Base-by-base conservation (phyloP, 1,140 invertebrate species). In the Pseudachorutes palmiensis region DNA sequence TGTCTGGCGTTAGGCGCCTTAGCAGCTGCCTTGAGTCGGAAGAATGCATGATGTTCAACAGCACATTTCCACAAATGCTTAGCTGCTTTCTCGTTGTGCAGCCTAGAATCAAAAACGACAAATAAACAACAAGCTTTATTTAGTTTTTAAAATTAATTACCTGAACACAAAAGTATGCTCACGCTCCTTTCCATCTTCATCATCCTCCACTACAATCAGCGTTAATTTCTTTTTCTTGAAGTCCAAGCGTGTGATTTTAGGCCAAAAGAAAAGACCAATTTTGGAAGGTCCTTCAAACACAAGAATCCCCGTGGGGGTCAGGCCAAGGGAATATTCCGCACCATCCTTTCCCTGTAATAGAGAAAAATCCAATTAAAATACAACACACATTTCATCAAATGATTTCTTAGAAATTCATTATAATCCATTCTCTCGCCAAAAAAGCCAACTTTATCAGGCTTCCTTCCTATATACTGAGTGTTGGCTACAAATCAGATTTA, bases 1-100 rank as follows among this genome's bases (percentile, higher is more conserved):
- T 97, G 94, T 31, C 92, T 82, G 0, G 89, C 88, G 26, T 87
- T 91, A 0, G 89, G 89, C 1, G 90, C 90, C 78, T 95, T 94
- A 0, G 92, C 88, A 0, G 93, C 90, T 30, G 90, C 92, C 69
- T 90, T 85, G 19, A 98, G 80, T 72, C 96, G 85, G 83, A 98
- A 99, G 83, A 99, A 99, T 0, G 94, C 91, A 79, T 99, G 96
- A 81, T 98, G 94, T 78, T 99, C 97, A 0, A 98, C 92, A 26
- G 96, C 96, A 83, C 96, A 98, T 80, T 99, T 99, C 97, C 97
- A 99, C 67, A 99, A 80, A 80, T 99, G 96, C 79, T 99, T 99
- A 78, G 94, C 96, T 0, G 96, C 95, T 77, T 98, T 97, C 78
- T 98, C 94, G 77, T 96, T 98, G 48, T 90, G 86, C 62, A 98